Percentiles rank a stretch among this genome's conserved stretches.
These are phyloP conservation scores for Tigriopus californicus DNA, from an alignment of 2,888 invertebrate species.

Conservation along the genomic window DNA sequence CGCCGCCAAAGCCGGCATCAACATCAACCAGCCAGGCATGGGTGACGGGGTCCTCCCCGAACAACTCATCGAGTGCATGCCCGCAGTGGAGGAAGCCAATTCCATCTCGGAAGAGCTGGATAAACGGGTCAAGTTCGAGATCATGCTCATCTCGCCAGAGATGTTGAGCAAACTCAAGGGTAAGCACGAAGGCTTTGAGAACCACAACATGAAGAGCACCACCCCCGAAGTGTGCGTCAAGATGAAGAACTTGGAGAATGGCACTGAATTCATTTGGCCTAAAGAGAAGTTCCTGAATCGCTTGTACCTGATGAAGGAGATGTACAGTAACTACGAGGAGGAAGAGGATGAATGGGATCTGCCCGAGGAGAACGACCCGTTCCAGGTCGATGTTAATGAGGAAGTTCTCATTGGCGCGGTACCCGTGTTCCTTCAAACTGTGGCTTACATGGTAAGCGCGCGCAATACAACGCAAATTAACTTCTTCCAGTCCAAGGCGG, in stretches of 20 bases:
- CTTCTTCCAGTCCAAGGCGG: no score
- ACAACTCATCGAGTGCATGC: constrained; percentile 34
- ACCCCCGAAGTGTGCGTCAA: constrained; percentile 29
- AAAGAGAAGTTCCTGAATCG: constrained; percentile 34
- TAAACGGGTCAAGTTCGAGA: constrained; percentile 33
- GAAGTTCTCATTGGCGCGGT: constrained; percentile 33
- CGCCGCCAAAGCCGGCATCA: constrained; percentile 28
- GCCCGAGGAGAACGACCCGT: constrained; percentile 34
- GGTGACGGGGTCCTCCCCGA: constrained; percentile 32
- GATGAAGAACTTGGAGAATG: constrained; percentile 32
- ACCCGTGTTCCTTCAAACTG: constrained; percentile 33
- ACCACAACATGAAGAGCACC: neutral
- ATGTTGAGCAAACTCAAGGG: constrained; percentile 29
- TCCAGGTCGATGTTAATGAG: constrained; percentile 31
- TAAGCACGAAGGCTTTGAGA: constrained; percentile 1
- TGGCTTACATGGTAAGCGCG: constrained; percentile 30
- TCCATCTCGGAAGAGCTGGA: constrained; percentile 35
- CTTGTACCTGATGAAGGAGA: constrained; percentile 36
- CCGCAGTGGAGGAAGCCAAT: constrained; percentile 35
- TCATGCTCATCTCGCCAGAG: constrained; percentile 34
- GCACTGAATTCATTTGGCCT: constrained; percentile 34
- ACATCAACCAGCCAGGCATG: constrained; percentile 14
- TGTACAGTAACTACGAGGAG: constrained; percentile 34
- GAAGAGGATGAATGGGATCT: constrained; percentile 32
- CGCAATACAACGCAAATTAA: no score